Percentiles rank a stretch among this genome's conserved stretches.
Conservation (phyloP, 2,888 invertebrate species). For the Tetranychus piercei region DNA sequence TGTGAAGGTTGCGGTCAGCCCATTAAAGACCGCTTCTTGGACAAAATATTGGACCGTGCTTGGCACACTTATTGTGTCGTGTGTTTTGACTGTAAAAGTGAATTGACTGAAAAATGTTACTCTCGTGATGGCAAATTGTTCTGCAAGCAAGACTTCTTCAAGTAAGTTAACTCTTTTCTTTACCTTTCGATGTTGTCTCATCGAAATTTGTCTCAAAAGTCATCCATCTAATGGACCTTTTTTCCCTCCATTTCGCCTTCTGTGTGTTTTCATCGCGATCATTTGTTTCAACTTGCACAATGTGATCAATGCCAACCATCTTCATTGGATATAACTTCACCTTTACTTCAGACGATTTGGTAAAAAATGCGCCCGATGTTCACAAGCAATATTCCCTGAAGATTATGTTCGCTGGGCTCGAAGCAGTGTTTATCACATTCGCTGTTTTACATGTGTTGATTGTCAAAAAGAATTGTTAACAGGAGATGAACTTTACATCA, state of each 20-base stretch:
- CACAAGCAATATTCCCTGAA: conserved; percentile 83
- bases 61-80: conserved; percentile 94
- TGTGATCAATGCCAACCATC: too few species aligned
- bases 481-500: conserved; percentile 90
- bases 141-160: conserved; percentile 92
- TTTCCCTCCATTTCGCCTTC: too few species aligned
- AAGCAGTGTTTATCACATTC: conserved; percentile 95
- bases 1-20: conserved; percentile 88
- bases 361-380: conserved; percentile 93
- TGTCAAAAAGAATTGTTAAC: conserved; percentile 93
- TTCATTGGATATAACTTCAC: background rate
- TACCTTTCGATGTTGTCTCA: background rate
- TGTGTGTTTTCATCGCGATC: too few species aligned
- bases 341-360: conserved; percentile 60
- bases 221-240: too few species aligned
- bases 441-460: conserved; percentile 95
- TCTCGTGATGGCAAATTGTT: conserved; percentile 80
- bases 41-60: conserved; percentile 78
- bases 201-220: too few species aligned
- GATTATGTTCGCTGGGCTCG: conserved; percentile 90
- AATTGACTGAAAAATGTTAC: conserved; percentile 80
- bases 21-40: conserved; percentile 82
- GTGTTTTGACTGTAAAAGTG: conserved; percentile 79
- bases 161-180: conserved; percentile 40
- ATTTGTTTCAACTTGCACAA: too few species aligned